Base-by-base conservation (phyloP, 92 coral and sea anemone genomes). In the Zoanthus solanderi region DNA sequence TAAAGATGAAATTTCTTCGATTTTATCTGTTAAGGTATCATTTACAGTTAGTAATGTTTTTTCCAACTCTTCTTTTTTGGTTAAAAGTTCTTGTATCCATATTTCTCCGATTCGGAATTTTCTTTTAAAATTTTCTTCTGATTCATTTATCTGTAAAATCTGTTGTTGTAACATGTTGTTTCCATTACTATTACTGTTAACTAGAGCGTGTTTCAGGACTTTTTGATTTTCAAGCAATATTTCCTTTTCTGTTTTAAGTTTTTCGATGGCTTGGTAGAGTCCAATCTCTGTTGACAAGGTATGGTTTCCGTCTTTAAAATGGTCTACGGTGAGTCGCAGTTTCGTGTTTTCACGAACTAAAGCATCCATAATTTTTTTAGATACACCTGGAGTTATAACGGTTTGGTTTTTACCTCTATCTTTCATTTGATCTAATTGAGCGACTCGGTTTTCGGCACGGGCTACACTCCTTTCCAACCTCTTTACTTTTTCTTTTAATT, bases 381-480 rank as follows among this genome's bases (percentile, higher is more conserved):
- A 66, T 66, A 66, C 72, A 66, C 72, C 72, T 11, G 72, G 72
- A 18, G 72, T 66, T 4, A 66, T 31, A 17, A n/a, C 32, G 1
- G 34, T 11, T 66, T 66, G 16, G 28, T 5, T 29, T 10, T 66
- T 11, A 5, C 34, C 3, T 34, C 2, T 34, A 34, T 34, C 42
- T 34, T 3, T 34, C 42, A 3, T n/a, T n/a, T 66, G 6, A n/a
- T 1, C 6, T n/a, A 66, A 66, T 5, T 66, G 72, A 7, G 72
- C 72, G 32, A 66, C 28, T 66, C 72, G n/a, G 72, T 66, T 66
- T n/a, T 66, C 72, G 11, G 72, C 37, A 17, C 37, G 72, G 32
- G 34, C 32, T 6, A 66, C 2, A 5, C 0, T 0, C 1, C 32
- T 66, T n/a, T 66, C 72, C 28, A 66, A 18, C 16, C 34, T 66